A percentile compares a stretch with the other conserved stretches of the same genome.
Evolutionary conservation across 2,797 vertebrate species (phyloP).

Genomic region (Heterohyrax brucei): DNA sequence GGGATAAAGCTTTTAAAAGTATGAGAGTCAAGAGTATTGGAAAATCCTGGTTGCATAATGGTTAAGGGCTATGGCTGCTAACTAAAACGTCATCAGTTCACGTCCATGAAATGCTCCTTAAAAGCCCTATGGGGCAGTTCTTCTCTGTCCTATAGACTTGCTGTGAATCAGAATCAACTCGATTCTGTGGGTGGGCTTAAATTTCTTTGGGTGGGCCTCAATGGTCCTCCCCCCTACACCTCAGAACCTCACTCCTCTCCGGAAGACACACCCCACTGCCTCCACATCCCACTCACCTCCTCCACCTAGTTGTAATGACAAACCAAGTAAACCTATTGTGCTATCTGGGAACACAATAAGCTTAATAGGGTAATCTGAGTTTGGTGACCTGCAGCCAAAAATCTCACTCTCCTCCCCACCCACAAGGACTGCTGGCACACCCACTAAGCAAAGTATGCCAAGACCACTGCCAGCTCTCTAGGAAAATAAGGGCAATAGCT

Average conservation of each 20-base stretch:
- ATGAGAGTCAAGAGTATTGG: neutral
- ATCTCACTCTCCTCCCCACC: neutral
- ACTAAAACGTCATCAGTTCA: no score
- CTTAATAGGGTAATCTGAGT: neutral
- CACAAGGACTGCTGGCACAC: neutral
- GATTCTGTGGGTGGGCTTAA: no score
- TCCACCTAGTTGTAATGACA: neutral
- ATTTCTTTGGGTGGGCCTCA: neutral
- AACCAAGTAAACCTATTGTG: neutral
- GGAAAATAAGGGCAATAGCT: neutral
- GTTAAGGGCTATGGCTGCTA: no score
- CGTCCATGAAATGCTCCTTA: no score
- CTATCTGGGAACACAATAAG: neutral
- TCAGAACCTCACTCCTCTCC: neutral
- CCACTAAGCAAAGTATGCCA: neutral
- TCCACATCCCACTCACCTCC: neutral
- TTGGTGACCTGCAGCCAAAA: neutral
- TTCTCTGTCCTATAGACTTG: no score
- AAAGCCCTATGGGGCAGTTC: no score
- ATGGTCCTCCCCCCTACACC: neutral
- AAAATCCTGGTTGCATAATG: no score
- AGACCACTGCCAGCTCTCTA: neutral
- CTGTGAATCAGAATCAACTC: no score
- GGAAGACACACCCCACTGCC: neutral
- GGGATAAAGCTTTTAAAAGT: neutral